Base-by-base conservation (phyloP, 2,888 invertebrate species). In the Hirtodrosophila confusa region DNA sequence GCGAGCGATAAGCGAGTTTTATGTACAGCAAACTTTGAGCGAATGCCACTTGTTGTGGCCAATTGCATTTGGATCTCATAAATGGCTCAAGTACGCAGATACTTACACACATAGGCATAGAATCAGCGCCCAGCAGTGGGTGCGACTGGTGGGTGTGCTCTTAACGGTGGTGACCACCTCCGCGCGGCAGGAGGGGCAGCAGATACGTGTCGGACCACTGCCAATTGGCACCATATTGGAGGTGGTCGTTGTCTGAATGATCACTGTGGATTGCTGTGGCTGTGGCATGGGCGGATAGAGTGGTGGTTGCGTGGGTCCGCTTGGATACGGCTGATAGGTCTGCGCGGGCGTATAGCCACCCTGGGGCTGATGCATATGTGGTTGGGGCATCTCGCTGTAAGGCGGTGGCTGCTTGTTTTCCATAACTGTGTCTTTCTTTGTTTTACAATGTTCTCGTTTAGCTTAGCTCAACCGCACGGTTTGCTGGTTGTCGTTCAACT, bases 111-210 rank as follows among this genome's bases (percentile, higher is more conserved):
- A 84, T 0, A 89, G 73, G 49, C 89, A 91, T 3, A 91, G 57
- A 4, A 89, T 44, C 24, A 90, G 60, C 3, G 91, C 91, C 88
- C 89, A 90, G 63, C 89, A 80, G 58, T 91, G 91, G 0, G 91
- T 91, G 17, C 88, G 88, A 4, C 88, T 71, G 4, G 83, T 90
- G 10, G 91, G 80, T 4, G 88, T 80, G 61, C 88, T 89, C 67
- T 79, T 87, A 0, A 93, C 90, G 37, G 90, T 91, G 12, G 93
- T 93, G 47, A 92, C 73, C 9, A 93, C 90, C 12, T 90, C 91
- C 0, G 92, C 91, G 3, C 88, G 89, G 68, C 93, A 93, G 1
- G 93, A 92, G 0, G 92, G 93, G 61, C 93, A 93, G 2, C 87
- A 79, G 7, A 92, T 72, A 17, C 89, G 88, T 0, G 88, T 71